Base-by-base conservation (phyloP, 2,888 invertebrate genomes). In the Morpho achilles region DNA sequence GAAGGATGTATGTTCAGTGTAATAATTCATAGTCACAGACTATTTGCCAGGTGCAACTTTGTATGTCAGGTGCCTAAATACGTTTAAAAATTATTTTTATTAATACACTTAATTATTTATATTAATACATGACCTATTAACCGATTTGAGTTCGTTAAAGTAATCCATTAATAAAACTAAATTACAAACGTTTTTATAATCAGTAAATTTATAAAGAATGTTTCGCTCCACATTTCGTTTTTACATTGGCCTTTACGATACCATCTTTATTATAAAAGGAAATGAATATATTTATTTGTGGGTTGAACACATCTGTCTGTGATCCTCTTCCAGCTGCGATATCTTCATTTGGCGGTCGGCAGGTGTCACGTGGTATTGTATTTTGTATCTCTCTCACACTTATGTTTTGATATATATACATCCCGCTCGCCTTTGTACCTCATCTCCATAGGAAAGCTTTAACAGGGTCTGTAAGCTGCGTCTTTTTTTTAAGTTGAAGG, bases 261-360 rank as follows among this genome's bases (percentile, higher is more conserved):
- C 46, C 47, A 56, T 52, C 52, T 51, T 43, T 50, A 32, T 51
- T 50, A 61, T 56, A 61, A 62, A 62, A 59, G 22, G 48, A 60
- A 54, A 52, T 47, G 22, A 50, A 43, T 58, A 56, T 49, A 58
- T 55, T 62, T 62, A 56, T 58, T 62, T 52, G 61, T 60, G 79
- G 68, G 81, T 83, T 82, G 66, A 62, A 62, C 57, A 76, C 72
- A 67, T 72, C 83, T 81, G 77, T 54, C 68, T 67, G 65, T 75
- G 80, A 74, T 75, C 72, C 77, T 78, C 80, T 84, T 84, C 86
- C 89, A 88, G 89, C 89, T 89, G 89, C 87, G 89, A 89, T 89
- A 84, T 90, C 90, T 90, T 89, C 88, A 90, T 90, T 89, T 88
- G 87, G 84, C 82, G 82, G 87, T 74, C 85, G 82, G 87, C 89